These are phyloP conservation scores for Megaptera novaeangliae DNA, from an alignment of 2,113 vertebrate species.

Conservation along the genomic window DNA sequence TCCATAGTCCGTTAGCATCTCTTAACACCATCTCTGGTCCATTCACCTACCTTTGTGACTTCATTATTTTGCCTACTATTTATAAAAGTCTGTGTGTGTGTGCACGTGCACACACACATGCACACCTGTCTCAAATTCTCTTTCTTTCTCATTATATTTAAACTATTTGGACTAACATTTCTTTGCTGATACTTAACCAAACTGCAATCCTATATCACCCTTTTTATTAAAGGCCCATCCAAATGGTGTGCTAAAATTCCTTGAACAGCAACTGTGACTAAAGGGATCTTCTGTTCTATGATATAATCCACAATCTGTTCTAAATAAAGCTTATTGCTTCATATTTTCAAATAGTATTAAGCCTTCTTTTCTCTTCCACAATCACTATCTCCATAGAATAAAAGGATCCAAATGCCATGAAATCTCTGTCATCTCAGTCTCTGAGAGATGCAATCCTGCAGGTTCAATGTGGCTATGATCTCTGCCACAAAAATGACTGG, in stretches of 20 bases:
- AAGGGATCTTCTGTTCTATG: neutral
- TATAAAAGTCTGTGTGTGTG: neutral
- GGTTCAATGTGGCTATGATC: neutral
- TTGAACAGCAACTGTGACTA: neutral
- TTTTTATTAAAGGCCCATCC: neutral
- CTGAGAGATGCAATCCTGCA: neutral
- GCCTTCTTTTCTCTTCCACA: neutral
- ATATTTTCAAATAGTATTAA: conserved; percentile 14
- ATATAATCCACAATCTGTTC: neutral
- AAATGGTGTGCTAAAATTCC: neutral
- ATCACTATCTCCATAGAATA: neutral
- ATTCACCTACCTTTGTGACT: neutral
- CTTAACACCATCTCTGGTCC: neutral
- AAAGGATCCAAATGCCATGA: neutral
- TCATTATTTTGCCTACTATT: neutral
- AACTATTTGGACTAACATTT: conserved; percentile 37
- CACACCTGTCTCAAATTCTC: neutral
- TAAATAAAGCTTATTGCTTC: neutral
- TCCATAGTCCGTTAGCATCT: neutral
- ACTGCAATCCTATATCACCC: neutral
- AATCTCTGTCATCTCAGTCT: neutral
- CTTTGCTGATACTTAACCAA: neutral
- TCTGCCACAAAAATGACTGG: neutral
- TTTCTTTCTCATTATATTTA: neutral
- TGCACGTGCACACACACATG: neutral